Percentiles rank a stretch among this genome's conserved stretches.
Evolutionary conservation across 2,113 vertebrate species (phyloP).

Genomic region (Eptesicus fuscus): DNA sequence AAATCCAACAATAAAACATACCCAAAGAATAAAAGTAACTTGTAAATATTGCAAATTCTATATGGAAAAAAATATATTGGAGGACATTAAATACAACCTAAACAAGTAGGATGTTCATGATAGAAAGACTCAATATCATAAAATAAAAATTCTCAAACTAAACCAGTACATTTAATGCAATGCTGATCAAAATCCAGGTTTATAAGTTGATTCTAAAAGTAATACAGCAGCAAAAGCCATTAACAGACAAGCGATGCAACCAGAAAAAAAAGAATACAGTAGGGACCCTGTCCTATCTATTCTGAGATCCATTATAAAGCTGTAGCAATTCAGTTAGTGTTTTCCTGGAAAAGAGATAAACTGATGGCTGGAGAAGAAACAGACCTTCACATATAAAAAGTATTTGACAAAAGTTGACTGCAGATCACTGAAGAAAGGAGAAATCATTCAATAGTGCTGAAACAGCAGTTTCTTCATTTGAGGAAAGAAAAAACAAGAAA

Average conservation of each 20-base stretch:
- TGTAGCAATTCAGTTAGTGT: neutral
- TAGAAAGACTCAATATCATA: neutral
- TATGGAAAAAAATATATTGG: neutral
- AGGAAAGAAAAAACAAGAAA: neutral
- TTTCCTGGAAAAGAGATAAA: neutral
- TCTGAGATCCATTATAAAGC: neutral
- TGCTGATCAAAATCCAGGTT: neutral
- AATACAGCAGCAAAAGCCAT: neutral
- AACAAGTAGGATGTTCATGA: neutral
- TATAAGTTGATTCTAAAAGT: neutral
- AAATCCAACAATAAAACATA: neutral
- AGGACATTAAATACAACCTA: neutral
- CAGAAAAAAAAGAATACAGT: neutral
- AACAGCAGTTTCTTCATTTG: neutral
- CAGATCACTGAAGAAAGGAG: neutral
- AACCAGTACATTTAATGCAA: neutral
- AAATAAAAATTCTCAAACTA: neutral
- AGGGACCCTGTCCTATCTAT: neutral
- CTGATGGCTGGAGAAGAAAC: neutral
- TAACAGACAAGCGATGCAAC: neutral
- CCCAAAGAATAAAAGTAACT: neutral
- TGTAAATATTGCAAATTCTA: neutral
- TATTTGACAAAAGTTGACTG: neutral
- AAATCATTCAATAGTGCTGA: neutral
- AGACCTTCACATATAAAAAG: neutral